These are phyloP conservation scores for Proctacanthus coquilletti DNA, from an alignment of 1,140 invertebrate species.

Conservation along the genomic window DNA sequence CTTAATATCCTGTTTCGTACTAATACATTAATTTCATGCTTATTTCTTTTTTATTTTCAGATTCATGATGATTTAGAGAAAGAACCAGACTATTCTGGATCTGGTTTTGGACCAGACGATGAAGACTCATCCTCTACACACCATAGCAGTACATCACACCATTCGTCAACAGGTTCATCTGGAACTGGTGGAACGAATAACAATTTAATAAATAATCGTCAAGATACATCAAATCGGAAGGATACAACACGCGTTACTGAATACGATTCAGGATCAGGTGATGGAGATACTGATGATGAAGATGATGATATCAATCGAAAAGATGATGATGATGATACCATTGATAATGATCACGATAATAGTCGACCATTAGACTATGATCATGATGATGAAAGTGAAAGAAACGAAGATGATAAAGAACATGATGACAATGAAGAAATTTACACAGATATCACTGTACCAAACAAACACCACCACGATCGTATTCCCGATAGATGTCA, in stretches of 20 bases:
- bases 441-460: slow-evolving; percentile 9
- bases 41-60: slow-evolving; percentile 15
- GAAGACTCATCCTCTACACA: slow-evolving; percentile 35
- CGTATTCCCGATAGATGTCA: slow-evolving; percentile 7
- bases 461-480: slow-evolving; percentile 6
- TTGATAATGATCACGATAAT: background rate
- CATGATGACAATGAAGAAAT: slow-evolving; percentile 8
- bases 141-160: slow-evolving; percentile 14
- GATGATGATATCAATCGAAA: slow-evolving; percentile 4
- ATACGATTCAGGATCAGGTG: slow-evolving; percentile 3
- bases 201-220: background rate
- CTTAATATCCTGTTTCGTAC: too few species aligned
- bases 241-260: background rate
- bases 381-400: slow-evolving; percentile 8
- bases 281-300: slow-evolving; percentile 9
- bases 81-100: slow-evolving; percentile 52
- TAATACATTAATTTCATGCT: too few species aligned
- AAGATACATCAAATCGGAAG: slow-evolving; percentile 1
- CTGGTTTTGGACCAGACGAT: slow-evolving; percentile 51
- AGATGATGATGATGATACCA: slow-evolving; percentile 2
- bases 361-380: too few species aligned
- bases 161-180: background rate
- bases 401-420: slow-evolving; percentile 6
- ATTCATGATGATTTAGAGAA: slow-evolving; percentile 35
- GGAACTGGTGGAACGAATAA: slow-evolving; percentile 13